Base-by-base conservation (phyloP, 2,113 vertebrate species). In the Oplegnathus fasciatus region DNA sequence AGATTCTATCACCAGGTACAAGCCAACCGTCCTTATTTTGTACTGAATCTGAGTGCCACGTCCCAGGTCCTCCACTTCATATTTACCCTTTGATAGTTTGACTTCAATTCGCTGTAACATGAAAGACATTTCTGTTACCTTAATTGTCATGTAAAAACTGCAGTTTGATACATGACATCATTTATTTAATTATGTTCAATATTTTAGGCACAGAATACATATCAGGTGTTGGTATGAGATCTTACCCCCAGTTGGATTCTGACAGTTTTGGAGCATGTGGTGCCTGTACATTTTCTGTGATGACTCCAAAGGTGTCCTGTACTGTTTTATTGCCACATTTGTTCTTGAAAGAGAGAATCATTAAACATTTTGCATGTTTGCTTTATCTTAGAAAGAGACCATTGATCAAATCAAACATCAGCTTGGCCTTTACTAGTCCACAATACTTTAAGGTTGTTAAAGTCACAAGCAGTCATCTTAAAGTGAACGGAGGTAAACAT, bases 271-370 rank as follows among this genome's bases (percentile, higher is more conserved):
- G 98, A 98, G 91, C 98, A 99, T 61, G 98, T 99, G 58, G 97
- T 97, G 6, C 97, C 97, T 0, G 98, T 98, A 99, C 95, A 4
- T 99, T 99, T 92, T 99, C 98, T 1, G 97, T 99, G 90, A 98
- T 90, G 66, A 99, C 85, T 76, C 95, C 95, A 91, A 99, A 98
- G 0, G 91, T 96, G 9, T 96, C 83, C 0, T 64, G 78, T 0
- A 60, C 95, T 1, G 94, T 77, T 71, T 92, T 93, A 81, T 94
- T 95, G 24, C 96, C 96, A 68, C 98, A 99, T 73, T 96, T 98
- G 90, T 98, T 96, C 98, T 99, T 80, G 57, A 91, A 86, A 75
- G 69, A 75, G 37, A 88, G 9, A 60, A 24, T 57, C 2, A 50
- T 69, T 77, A 26, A 46, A 52, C n/a, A 72, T 40, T 54, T 44